Percentiles rank a stretch among this genome's conserved stretches.
phyloP scores from a whole-genome alignment of 2,888 invertebrate genomes.

The Pomacea canaliculata region DNA sequence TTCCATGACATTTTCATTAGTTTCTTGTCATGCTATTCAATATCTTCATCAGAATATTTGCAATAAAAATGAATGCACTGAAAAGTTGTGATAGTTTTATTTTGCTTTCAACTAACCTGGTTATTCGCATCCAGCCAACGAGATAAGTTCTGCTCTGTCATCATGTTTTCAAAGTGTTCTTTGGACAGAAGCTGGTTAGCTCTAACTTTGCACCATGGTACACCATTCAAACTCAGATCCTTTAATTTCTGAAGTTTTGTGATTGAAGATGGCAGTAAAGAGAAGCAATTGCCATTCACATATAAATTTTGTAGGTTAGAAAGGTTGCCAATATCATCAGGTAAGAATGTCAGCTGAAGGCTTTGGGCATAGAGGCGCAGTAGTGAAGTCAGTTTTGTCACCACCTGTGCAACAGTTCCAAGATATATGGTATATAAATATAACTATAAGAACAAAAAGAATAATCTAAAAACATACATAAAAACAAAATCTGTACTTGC shows the following conservation, averaged over 20 bases:
- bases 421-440: not conserved
- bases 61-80: no score
- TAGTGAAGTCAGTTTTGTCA: slow-evolving; percentile 44
- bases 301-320: slow-evolving; percentile 44
- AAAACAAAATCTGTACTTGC: not conserved
- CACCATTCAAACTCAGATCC: slow-evolving; percentile 54
- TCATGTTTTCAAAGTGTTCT: slow-evolving; percentile 47
- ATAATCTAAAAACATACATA: not conserved
- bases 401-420: slow-evolving; percentile 27
- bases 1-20: no score
- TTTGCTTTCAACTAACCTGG: slow-evolving; percentile 37
- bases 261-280: slow-evolving; percentile 47
- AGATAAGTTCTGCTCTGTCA: slow-evolving; percentile 40
- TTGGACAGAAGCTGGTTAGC: slow-evolving; percentile 48
- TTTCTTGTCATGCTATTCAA: no score
- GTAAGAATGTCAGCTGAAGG: slow-evolving; percentile 49
- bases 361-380: slow-evolving; percentile 47
- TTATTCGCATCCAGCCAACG: slow-evolving; percentile 49
- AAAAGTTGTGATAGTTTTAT: no score
- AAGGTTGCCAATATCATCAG: slow-evolving; percentile 54
- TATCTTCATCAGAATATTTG: no score
- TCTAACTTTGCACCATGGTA: slow-evolving; percentile 51
- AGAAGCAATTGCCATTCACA: slow-evolving; percentile 53
- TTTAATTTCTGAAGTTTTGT: slow-evolving; percentile 44
- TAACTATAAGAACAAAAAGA: not conserved